Evolutionary conservation across 2,888 invertebrate species (phyloP), one percentile per base, ranked within the genome.

Genomic region (Alitta virens): DNA sequence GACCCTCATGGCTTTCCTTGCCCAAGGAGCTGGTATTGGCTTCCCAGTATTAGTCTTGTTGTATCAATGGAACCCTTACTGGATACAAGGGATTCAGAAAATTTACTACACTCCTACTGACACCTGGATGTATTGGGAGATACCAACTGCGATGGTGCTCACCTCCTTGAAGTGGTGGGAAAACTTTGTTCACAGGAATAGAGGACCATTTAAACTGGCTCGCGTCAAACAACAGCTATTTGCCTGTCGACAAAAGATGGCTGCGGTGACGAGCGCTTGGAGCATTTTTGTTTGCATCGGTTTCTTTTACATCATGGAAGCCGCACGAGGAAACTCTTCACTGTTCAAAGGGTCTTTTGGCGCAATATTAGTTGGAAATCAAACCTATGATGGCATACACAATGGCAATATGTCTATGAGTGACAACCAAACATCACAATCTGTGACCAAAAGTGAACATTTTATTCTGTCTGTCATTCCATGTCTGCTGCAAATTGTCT

Each of bases 151-250:
- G 2, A 83, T 89, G 56, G 71, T 89, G 33, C 83, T 91, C 24
- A 86, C 88, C 59, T 91, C 92, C 0, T 83, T 88, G 53, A 89
- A 90, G 24, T 92, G 91, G 91, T 92, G 92, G 92, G 89, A 90
- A 77, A 92, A 91, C 79, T 92, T 86, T 77, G 85, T 90, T 3
- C 78, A 78, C 49, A 74, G 75, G 53, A 68, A 73, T 43, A 9
- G 53, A 2, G 43, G 43, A 14, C 53, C 24, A 25, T 42, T 60
- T 27, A 54, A 53, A 26, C 21, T 54, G 2, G 40, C 26, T 21
- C 23, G 21, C 7, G 38, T 59, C 7, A 74, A 76, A 60, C 72
- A 73, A 38, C 62, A 68, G 2, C 62, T 76, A 23, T 71, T 76
- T 57, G 64, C 68, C 2, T 67, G 69, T n/a, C 66, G 77, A 14